phyloP scores from a whole-genome alignment of 2,888 invertebrate species.

The Netelia virgata region DNA sequence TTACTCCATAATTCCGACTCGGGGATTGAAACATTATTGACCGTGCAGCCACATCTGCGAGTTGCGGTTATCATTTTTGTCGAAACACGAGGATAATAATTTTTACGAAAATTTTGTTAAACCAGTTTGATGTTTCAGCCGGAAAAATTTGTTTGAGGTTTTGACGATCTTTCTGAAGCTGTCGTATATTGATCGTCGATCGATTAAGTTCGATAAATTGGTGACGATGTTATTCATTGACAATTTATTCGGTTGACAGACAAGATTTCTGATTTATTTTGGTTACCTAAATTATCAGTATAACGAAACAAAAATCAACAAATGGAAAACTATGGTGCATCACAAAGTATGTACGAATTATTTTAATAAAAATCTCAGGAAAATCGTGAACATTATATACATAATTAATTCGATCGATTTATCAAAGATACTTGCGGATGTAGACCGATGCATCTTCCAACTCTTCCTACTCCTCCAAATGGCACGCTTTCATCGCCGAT shows the following conservation, averaged over 20 bases:
- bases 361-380: neutral
- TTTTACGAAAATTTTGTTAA: slow-evolving; percentile 45
- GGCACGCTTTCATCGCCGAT: neutral
- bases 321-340: slow-evolving; percentile 46
- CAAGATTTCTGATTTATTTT: neutral
- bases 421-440: slow-evolving; percentile 65
- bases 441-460: slow-evolving; percentile 44
- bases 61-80: slow-evolving; percentile 76
- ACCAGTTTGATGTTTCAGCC: slow-evolving; percentile 41
- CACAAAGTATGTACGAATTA: slow-evolving; percentile 40
- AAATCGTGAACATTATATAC: neutral
- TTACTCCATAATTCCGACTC: slow-evolving; percentile 8
- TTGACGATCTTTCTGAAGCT: slow-evolving; percentile 34
- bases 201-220: slow-evolving; percentile 26
- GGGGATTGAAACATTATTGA: slow-evolving; percentile 14
- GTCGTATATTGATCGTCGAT: slow-evolving; percentile 4
- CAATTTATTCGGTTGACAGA: slow-evolving; percentile 7
- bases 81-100: neutral
- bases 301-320: neutral
- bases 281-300: slow-evolving; percentile 50
- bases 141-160: slow-evolving; percentile 43
- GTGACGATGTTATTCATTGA: neutral
- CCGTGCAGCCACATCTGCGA: slow-evolving; percentile 75
- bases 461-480: neutral
- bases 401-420: neutral